phyloP scores from a whole-genome alignment of 2,888 invertebrate genomes.

The Cremastinae sp. region DNA sequence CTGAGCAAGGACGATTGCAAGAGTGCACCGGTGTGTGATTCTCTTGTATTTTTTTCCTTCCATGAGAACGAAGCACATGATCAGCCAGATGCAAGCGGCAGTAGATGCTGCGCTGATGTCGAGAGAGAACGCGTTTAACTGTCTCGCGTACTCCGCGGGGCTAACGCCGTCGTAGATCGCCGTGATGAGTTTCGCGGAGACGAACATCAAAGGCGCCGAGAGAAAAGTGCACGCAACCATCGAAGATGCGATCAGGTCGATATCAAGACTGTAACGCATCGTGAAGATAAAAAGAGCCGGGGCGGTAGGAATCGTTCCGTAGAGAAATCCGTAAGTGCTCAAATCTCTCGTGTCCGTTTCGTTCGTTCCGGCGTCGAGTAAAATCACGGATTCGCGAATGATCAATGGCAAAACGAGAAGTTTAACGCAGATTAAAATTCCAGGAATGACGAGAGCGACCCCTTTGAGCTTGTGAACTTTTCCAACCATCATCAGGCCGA shows the following conservation, averaged over 20 bases:
- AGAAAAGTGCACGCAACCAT: constrained; percentile 97
- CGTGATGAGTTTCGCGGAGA: constrained; percentile 94
- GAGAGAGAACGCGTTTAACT: constrained; percentile 90
- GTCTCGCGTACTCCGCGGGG: constrained; percentile 87
- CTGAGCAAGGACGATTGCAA: constrained; percentile 90
- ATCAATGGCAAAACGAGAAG: constrained; percentile 92
- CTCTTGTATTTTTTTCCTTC: constrained; percentile 88
- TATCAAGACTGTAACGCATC: constrained; percentile 91
- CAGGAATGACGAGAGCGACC: constrained; percentile 89
- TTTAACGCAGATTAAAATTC: constrained; percentile 94
- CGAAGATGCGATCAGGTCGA: constrained; percentile 95
- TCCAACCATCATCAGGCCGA: constrained; percentile 96
- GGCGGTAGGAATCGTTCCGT: constrained; percentile 97
- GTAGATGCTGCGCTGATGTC: constrained; percentile 91
- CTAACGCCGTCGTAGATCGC: constrained; percentile 80
- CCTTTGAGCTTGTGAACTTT: constrained; percentile 90
- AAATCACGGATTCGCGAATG: constrained; percentile 91
- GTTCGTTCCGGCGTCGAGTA: constrained; percentile 86
- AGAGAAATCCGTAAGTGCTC: constrained; percentile 96
- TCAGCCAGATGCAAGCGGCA: constrained; percentile 89
- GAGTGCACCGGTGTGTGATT: constrained; percentile 91
- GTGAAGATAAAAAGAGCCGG: constrained; percentile 98
- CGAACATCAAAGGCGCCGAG: constrained; percentile 96
- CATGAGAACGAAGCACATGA: constrained; percentile 84
- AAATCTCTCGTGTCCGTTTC: constrained; percentile 89